Conservation (phyloP, 2,888 invertebrate species). For the Euphydryas editha region DNA sequence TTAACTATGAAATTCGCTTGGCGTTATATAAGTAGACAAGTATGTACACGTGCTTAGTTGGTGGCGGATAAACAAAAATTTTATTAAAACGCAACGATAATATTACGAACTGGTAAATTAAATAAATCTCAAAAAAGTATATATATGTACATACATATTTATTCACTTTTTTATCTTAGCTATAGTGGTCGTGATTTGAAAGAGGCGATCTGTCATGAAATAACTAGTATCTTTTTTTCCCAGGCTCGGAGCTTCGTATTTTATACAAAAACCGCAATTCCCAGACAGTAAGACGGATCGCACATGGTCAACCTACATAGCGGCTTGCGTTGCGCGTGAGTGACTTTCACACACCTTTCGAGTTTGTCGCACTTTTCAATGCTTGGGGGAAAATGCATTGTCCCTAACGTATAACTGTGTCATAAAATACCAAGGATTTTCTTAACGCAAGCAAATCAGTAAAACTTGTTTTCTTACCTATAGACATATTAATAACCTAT, state of each 20-base stretch:
- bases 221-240: conserved; percentile 26
- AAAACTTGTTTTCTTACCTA: too few species aligned
- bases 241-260: conserved; percentile 30
- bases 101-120: too few species aligned
- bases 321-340: conserved; percentile 55
- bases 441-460: background rate
- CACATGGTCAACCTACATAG: conserved; percentile 58
- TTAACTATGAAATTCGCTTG: background rate
- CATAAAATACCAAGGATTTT: background rate
- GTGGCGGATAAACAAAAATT: too few species aligned
- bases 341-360: conserved; percentile 69
- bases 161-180: too few species aligned
- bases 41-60: background rate
- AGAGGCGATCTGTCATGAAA: background rate
- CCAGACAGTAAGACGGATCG: conserved; percentile 39
- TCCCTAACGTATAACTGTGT: conserved; percentile 18
- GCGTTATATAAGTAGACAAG: background rate
- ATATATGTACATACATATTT: too few species aligned
- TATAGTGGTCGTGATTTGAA: too few species aligned
- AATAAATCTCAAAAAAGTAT: too few species aligned
- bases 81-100: too few species aligned
- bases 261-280: conserved; percentile 44
- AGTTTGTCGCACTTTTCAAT: conserved; percentile 64
- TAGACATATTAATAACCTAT: too few species aligned
- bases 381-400: conserved; percentile 47